Conservation (phyloP, 1,140 invertebrate species). For the Heliconius eleuchia region DNA sequence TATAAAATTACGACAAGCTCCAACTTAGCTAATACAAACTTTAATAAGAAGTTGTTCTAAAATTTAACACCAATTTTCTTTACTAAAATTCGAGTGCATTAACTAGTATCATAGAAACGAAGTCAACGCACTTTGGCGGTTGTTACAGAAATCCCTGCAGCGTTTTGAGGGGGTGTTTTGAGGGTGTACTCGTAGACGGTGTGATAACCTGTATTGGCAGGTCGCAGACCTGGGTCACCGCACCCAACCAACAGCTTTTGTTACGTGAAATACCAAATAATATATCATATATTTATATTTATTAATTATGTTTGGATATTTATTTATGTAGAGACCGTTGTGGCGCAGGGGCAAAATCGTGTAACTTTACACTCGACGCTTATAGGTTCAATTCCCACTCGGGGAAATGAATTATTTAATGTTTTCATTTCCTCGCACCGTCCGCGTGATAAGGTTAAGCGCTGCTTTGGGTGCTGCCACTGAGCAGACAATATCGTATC, state of each 20-base stretch:
- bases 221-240: slow-evolving; percentile 68
- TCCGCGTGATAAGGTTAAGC: no score
- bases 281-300: neutral
- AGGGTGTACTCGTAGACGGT: slow-evolving; percentile 47
- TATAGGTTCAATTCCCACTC: no score
- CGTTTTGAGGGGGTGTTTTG: slow-evolving; percentile 54
- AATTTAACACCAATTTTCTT: neutral
- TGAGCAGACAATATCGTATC: no score
- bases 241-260: slow-evolving; percentile 46
- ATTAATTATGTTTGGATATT: neutral
- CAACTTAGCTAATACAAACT: neutral
- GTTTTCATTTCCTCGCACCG: no score
- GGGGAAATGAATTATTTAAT: no score
- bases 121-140: slow-evolving; percentile 67
- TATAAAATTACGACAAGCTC: neutral
- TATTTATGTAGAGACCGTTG: neutral
- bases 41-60: slow-evolving; percentile 1
- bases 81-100: slow-evolving; percentile 25
- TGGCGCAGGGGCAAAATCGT: no score
- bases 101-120: slow-evolving; percentile 38
- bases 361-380: no score
- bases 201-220: slow-evolving; percentile 78
- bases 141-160: slow-evolving; percentile 75
- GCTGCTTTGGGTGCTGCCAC: no score
- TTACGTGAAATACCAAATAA: neutral